Evolutionary conservation across 2,797 vertebrate genomes (phyloP).

Genomic region (Gambusia yucatana): DNA sequence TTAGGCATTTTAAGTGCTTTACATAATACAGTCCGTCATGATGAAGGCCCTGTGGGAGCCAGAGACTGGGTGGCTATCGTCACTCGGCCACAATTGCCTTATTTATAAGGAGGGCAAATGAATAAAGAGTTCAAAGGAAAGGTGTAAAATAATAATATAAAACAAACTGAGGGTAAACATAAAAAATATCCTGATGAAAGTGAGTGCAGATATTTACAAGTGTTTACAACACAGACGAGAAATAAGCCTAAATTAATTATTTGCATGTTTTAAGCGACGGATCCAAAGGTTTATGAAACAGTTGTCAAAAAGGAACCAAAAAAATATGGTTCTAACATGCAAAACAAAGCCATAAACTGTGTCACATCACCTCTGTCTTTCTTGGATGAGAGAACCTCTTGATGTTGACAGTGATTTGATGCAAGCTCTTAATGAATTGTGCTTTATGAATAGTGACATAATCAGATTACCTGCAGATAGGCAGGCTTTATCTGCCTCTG

Average conservation of each 20-base stretch:
- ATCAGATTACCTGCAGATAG: slow-evolving; percentile 79
- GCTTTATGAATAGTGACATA: slow-evolving; percentile 80
- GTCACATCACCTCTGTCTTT: slow-evolving; percentile 21
- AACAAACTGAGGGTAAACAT: slow-evolving; percentile 28
- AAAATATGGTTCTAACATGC: slow-evolving; percentile 24
- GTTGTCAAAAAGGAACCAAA: slow-evolving; percentile 42
- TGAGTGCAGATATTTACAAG: slow-evolving; percentile 44
- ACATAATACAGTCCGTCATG: slow-evolving; percentile 78
- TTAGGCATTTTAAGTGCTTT: slow-evolving; percentile 82
- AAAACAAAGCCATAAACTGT: slow-evolving; percentile 21
- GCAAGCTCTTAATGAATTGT: slow-evolving; percentile 75
- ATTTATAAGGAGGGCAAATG: slow-evolving; percentile 48
- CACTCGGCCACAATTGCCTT: slow-evolving; percentile 57
- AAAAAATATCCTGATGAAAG: slow-evolving; percentile 28
- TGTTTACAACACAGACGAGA: slow-evolving; percentile 25
- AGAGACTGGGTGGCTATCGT: slow-evolving; percentile 67
- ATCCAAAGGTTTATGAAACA: slow-evolving; percentile 5
- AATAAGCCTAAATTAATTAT: slow-evolving; percentile 26
- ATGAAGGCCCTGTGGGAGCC: slow-evolving; percentile 71
- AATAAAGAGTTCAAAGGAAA: slow-evolving; percentile 48
- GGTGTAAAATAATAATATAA: slow-evolving; percentile 34
- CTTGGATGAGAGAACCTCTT: slow-evolving; percentile 60
- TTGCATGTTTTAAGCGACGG: slow-evolving; percentile 29
- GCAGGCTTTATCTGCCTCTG: slow-evolving; percentile 71
- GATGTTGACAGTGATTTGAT: slow-evolving; percentile 74